Evolutionary conservation across 2,797 vertebrate species (phyloP).

Genomic region (Melanotaenia parkinsoni): DNA sequence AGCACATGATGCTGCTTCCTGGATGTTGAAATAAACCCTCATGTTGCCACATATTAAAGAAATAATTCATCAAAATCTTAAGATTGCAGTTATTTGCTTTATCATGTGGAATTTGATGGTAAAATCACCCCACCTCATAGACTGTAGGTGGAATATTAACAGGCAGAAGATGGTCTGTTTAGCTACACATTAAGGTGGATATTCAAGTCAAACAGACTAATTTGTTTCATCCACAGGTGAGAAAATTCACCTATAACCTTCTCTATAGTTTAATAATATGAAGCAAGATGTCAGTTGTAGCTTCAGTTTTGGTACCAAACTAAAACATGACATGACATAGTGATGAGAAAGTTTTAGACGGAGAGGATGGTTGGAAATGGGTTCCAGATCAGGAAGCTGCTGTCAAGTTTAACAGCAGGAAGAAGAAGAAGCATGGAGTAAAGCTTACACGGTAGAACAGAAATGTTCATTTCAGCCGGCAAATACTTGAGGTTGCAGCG

Average conservation of each 20-base stretch:
- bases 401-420: slow-evolving; percentile 23
- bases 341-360: neutral
- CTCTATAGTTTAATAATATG: neutral
- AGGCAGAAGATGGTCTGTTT: neutral
- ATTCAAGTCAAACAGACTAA: neutral
- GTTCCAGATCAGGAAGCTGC: slow-evolving; percentile 11
- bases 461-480: slow-evolving; percentile 81
- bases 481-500: slow-evolving; percentile 93
- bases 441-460: slow-evolving; percentile 24
- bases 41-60: neutral
- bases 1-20: neutral
- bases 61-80: neutral
- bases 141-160: neutral
- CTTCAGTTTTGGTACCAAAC: neutral
- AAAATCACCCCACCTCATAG: neutral
- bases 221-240: neutral
- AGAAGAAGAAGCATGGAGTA: slow-evolving; percentile 17
- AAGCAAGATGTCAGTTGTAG: neutral
- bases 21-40: neutral
- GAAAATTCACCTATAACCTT: neutral
- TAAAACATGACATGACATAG: neutral
- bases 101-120: neutral
- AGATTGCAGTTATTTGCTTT: slow-evolving; percentile 4
- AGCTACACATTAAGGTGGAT: neutral
- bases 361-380: slow-evolving; percentile 13